Conservation (phyloP, 2,797 vertebrate genomes). For the Alfaro cultratus region DNA sequence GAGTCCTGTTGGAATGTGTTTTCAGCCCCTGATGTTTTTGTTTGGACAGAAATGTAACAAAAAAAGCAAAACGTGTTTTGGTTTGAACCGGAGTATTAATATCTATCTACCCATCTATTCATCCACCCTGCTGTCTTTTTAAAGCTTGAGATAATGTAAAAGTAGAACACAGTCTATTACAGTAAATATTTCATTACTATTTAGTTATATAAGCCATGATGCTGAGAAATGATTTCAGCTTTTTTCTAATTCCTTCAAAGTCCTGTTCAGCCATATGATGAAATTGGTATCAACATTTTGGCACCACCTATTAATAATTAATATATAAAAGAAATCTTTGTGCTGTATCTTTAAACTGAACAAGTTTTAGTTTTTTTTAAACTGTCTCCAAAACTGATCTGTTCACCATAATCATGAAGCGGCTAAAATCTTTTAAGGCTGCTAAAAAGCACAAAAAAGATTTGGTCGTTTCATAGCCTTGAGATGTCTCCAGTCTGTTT, state of each 20-base stretch:
- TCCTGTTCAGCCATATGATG: not conserved
- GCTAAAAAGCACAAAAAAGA: not conserved
- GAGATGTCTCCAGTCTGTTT: not conserved
- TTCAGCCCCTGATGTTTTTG: conserved; percentile 8
- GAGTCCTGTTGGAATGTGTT: conserved; percentile 44
- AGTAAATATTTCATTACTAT: not conserved
- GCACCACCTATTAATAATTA: not conserved
- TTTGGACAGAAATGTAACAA: not conserved
- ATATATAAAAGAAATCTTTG: not conserved
- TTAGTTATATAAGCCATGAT: not conserved
- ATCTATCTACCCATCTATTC: not conserved
- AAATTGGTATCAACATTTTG: not conserved
- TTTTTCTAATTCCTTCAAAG: not conserved
- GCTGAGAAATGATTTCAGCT: not conserved
- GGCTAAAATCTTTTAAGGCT: not conserved
- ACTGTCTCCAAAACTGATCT: not conserved
- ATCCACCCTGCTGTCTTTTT: not conserved
- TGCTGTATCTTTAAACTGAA: not conserved
- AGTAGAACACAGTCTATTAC: not conserved
- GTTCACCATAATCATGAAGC: not conserved
- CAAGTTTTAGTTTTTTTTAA: not conserved
- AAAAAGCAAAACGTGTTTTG: not conserved
- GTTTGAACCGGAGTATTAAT: not conserved
- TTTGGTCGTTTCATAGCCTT: not conserved
- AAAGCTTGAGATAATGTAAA: not conserved